phyloP scores from a whole-genome alignment of 2,888 invertebrate genomes.

The Drosophila algonquin region DNA sequence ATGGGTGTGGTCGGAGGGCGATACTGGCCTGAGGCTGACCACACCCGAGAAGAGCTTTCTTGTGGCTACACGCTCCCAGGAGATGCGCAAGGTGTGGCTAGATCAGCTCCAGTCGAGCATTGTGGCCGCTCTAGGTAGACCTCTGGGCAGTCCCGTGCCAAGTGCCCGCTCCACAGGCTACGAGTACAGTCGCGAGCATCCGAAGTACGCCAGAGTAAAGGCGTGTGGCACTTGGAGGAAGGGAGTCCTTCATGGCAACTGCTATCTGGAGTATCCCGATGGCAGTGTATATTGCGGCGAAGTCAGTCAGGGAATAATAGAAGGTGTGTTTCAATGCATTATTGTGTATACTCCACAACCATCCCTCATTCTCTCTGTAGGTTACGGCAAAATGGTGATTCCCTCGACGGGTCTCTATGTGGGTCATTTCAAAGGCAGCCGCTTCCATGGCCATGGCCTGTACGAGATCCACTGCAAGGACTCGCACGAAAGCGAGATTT shows the following conservation, averaged over 20 bases:
- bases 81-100: slow-evolving; percentile 92
- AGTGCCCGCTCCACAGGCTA: slow-evolving; percentile 89
- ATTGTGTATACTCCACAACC: background rate
- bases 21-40: slow-evolving; percentile 88
- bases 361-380: slow-evolving; percentile 46
- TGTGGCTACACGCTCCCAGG: slow-evolving; percentile 86
- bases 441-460: slow-evolving; percentile 92
- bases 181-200: slow-evolving; percentile 88
- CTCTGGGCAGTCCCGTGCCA: slow-evolving; percentile 86
- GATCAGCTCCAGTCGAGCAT: slow-evolving; percentile 90
- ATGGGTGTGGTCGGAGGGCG: slow-evolving; percentile 91
- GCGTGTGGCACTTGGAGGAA: slow-evolving; percentile 92
- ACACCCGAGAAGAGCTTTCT: slow-evolving; percentile 91
- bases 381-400: slow-evolving; percentile 83
- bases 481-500: slow-evolving; percentile 88
- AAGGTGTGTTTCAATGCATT: slow-evolving; percentile 61
- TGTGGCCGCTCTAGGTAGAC: slow-evolving; percentile 87
- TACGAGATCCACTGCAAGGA: slow-evolving; percentile 90
- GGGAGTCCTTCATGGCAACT: slow-evolving; percentile 93
- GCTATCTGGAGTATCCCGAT: slow-evolving; percentile 92
- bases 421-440: slow-evolving; percentile 88
- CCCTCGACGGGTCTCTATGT: slow-evolving; percentile 88
- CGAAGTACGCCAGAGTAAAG: slow-evolving; percentile 90
- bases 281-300: slow-evolving; percentile 92
- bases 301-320: slow-evolving; percentile 86